Conservation (phyloP, 92 coral and sea anemone genomes). For the Scolanthus callimorphus region DNA sequence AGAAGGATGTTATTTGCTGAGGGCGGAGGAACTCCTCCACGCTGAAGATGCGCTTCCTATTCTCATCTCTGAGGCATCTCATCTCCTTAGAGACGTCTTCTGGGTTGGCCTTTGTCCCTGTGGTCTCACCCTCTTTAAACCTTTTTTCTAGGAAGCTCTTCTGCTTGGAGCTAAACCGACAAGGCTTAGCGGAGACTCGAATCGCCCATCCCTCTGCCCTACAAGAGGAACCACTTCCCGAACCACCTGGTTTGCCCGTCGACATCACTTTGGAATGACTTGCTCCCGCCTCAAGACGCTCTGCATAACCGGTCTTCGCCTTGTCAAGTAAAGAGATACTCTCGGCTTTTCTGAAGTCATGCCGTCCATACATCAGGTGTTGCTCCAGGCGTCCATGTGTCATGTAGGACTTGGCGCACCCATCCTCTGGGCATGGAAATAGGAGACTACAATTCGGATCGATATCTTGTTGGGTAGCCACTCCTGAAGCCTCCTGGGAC, state of each 20-base stretch:
- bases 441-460: not conserved
- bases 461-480: not conserved
- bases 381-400: slow-evolving; percentile 20
- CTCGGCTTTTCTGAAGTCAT: slow-evolving; percentile 14
- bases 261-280: slow-evolving; percentile 4
- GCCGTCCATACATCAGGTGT: slow-evolving; percentile 24
- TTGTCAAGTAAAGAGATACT: slow-evolving; percentile 19
- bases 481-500: slow-evolving; percentile 1
- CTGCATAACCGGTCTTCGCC: slow-evolving; percentile 20
- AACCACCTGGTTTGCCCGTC: not conserved
- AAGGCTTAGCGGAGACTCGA: not conserved
- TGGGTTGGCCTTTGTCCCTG: slow-evolving; percentile 20
- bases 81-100: slow-evolving; percentile 29
- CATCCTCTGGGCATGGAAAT: slow-evolving; percentile 36
- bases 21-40: slow-evolving; percentile 26
- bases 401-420: slow-evolving; percentile 24
- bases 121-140: slow-evolving; percentile 19
- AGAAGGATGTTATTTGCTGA: slow-evolving; percentile 23
- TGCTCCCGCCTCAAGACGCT: slow-evolving; percentile 27
- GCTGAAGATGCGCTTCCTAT: slow-evolving; percentile 21
- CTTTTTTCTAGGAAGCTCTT: slow-evolving; percentile 14
- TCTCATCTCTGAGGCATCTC: slow-evolving; percentile 20
- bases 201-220: slow-evolving; percentile 30
- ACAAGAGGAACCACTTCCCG: slow-evolving; percentile 2
- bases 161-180: slow-evolving; percentile 21